phyloP scores from a whole-genome alignment of 2,797 vertebrate species.

The Argentina silus region DNA sequence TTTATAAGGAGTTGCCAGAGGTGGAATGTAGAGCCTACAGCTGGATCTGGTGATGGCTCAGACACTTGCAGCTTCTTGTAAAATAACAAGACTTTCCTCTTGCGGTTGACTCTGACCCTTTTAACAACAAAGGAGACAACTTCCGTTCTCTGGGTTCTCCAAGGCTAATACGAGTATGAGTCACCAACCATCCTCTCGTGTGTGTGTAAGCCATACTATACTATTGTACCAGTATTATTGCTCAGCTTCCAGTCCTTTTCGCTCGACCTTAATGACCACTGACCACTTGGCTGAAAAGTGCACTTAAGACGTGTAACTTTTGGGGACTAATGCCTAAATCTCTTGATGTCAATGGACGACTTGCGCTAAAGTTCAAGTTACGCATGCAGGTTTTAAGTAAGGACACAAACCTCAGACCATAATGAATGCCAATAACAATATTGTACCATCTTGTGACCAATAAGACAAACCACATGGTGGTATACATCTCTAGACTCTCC shows the following conservation, averaged over 20 bases:
- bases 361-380: too few species aligned
- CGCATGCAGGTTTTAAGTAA: too few species aligned
- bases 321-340: too few species aligned
- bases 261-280: background rate
- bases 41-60: slow-evolving; percentile 38
- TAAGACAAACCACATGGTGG: background rate
- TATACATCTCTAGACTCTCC: background rate
- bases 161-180: too few species aligned
- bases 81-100: background rate
- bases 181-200: too few species aligned
- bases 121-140: background rate
- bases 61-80: background rate
- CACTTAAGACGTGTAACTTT: too few species aligned
- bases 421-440: too few species aligned
- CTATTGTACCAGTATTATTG: background rate
- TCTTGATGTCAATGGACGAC: too few species aligned
- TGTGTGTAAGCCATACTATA: too few species aligned
- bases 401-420: too few species aligned
- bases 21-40: slow-evolving; percentile 43
- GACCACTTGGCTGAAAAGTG: background rate
- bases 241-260: background rate
- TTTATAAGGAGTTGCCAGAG: slow-evolving; percentile 35
- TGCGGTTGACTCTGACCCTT: background rate
- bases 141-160: too few species aligned
- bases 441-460: background rate